Base-by-base conservation (phyloP, 2,113 vertebrate genomes). In the Antennarius striatus region DNA sequence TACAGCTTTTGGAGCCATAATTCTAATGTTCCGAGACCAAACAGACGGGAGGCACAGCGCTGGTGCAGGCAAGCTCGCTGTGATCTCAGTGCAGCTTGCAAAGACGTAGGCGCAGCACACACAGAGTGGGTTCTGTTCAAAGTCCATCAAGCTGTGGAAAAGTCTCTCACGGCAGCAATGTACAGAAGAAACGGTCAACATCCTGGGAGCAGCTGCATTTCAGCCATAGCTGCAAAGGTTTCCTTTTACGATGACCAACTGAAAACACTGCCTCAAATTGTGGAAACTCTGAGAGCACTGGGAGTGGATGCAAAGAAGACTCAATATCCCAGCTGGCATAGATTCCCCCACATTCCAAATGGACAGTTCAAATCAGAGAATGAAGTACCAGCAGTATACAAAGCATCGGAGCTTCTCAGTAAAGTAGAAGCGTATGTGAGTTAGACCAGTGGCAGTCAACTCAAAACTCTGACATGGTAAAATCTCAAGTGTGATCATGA, bases 61-160 rank as follows among this genome's bases (percentile, higher is more conserved):
- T 94, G 94, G 94, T 86, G 72, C 16, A 86, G 63, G 73, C 94
- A 95, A 84, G 93, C 94, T 29, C 85, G 85, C 63, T 93, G 91
- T 32, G 94, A 95, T 73, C 75, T 94, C 11, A 55, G 15, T 8
- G 91, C 93, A 39, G 92, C 93, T 45, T 9, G 67, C 16, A 83
- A 82, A 6, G 91, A 89, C 40, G 70, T 39, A 3, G 81, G 65
- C 11, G 66, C 53, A 4, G 62, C 40, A 0, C 87, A 73, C 65
- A 91, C 91, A 5, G 93, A 95, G 64, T 95, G 94, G 94, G 87
- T 92, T 72, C 84, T 94, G 17, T 94, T 92, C 74, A 95, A 93
- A 81, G 80, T 93, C 47, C 91, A 94, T 55, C 92, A 93, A 58
- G 91, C 90, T 12, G 89, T 94, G 13, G 88, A 94, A 73, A 95